Conservation (phyloP, 2,888 invertebrate species). For the Netelia virgata region DNA sequence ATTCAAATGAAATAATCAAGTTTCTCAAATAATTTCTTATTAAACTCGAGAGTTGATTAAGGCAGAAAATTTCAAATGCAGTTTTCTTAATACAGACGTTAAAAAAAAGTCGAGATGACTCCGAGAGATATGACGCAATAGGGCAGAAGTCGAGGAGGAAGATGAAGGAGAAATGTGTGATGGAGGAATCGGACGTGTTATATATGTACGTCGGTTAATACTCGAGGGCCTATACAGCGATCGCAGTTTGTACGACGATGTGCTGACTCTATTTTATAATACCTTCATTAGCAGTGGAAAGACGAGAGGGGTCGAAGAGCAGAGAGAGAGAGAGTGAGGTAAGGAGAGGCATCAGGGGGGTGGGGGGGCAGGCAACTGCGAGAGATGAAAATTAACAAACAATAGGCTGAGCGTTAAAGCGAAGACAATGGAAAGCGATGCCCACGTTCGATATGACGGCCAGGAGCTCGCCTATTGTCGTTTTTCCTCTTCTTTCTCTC, state of each 20-base stretch:
- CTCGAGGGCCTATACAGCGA: slow-evolving; percentile 9
- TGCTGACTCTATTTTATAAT: slow-evolving; percentile 57
- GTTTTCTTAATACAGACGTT: too few relatives aligned
- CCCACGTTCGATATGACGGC: slow-evolving; percentile 66
- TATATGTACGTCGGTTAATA: background rate
- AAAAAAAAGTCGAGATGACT: too few relatives aligned
- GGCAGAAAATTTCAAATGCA: too few relatives aligned
- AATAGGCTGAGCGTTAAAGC: slow-evolving; percentile 64
- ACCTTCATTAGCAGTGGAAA: slow-evolving; percentile 59
- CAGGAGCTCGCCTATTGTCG: slow-evolving; percentile 51
- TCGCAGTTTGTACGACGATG: slow-evolving; percentile 24
- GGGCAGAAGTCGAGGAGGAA: background rate
- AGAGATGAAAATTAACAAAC: slow-evolving; percentile 67
- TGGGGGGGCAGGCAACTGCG: slow-evolving; percentile 16
- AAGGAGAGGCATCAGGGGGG: background rate
- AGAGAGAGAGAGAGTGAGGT: slow-evolving; percentile 2
- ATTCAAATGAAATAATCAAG: background rate
- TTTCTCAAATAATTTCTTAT: background rate
- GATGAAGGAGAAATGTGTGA: background rate
- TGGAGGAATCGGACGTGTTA: background rate
- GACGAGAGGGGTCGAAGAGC: background rate
- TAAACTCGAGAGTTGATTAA: too few relatives aligned
- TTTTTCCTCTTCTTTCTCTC: slow-evolving; percentile 9
- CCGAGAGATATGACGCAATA: too few relatives aligned
- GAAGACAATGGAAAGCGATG: slow-evolving; percentile 67